Base-by-base conservation (phyloP, 2,888 invertebrate genomes). In the Sinodicranocentrus sp. region DNA sequence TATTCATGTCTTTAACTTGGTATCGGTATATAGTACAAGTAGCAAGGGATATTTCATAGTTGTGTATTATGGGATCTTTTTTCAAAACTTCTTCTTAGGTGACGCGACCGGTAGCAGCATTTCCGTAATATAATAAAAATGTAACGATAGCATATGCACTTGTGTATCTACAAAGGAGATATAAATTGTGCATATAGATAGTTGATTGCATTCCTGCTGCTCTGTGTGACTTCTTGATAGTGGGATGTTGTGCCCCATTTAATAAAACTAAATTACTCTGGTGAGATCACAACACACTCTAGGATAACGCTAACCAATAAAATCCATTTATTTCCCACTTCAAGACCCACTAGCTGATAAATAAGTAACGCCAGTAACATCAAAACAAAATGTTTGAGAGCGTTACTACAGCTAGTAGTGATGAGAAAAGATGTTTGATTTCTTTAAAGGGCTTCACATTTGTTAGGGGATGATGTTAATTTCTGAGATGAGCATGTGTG, bases 61-160 rank as follows among this genome's bases (percentile, higher is more conserved):
- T 48, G 48, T n/a, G 15, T 21, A 23, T 21, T 57, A 25, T 57
- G 57, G 57, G 57, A 57, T 57, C 57, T n/a, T 19, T 54, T 54
- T 57, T 54, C 21, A 23, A 57, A 52, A 8, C 23, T 10, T 25
- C 52, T 8, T 1, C 52, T 39, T 13, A 8, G 39, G n/a, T 13
- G 28, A 75, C n/a, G 65, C 33, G 33, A 75, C 75, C 75, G 75
- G 75, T 75, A 75, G 75, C 63, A 75, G 28, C 54, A 65, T 54
- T 75, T 75, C 75, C 75, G 75, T 65, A 73, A 39, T 71, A 21
- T 57, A 1, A 57, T 63, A 28, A 6, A 33, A 33, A 48, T 48
- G 10, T 33, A 33, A 33, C 33, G 33, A 33, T 33, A 33, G 10
- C 33, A 33, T 15, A 48, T 48, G 48, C 48, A 48, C 10, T 10